Base-by-base conservation (phyloP, 1,140 invertebrate genomes). In the Choristoneura fumiferana region DNA sequence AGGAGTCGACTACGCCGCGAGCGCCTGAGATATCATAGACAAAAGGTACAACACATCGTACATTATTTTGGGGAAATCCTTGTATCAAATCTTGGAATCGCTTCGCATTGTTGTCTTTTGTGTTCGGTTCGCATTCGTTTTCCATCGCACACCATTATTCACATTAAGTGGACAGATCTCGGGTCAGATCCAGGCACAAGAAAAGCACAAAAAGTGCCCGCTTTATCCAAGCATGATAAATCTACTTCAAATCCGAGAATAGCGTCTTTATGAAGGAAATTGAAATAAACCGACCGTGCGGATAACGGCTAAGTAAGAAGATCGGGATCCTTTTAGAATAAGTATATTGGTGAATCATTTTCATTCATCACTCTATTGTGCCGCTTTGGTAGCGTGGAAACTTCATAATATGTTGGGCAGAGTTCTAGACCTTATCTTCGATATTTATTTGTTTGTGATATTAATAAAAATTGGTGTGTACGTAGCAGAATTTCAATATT, bases 91-190 rank as follows among this genome's bases (percentile, higher is more conserved):
- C 78, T 81, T 82, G 73, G 78, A 87, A 87, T 87, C 84, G 74
- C 71, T 71, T 73, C 72, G 82, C 74, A 89, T 89, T 89, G 86
- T 87, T 89, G 81, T 89, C 86, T 87, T 89, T 88, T 88, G 84
- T 88, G 84, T 86, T 87, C 77, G 73, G 84, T 69, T 80, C 86
- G 82, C 80, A 86, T 87, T 87, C 84, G 86, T 89, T 89, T 89
- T 81, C 85, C 85, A 89, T 87, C 82, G 84, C 83, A 84, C 85
- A 89, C 85, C 85, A 89, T 89, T 89, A 89, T 89, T 89, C 85
- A 89, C 85, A 89, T 89, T 89, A 89, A 89, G 85, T 89, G 85
- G 85, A 89, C 84, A 89, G 85, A 89, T 89, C 85, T 84, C 82
- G 85, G 85, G 85, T 89, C 85, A 88, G 84, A 85, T 85, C 82